A percentile compares a stretch with the other conserved stretches of the same genome.
These are phyloP conservation scores for Xylophagus ater DNA, from an alignment of 2,888 invertebrate species.

Conservation along the genomic window DNA sequence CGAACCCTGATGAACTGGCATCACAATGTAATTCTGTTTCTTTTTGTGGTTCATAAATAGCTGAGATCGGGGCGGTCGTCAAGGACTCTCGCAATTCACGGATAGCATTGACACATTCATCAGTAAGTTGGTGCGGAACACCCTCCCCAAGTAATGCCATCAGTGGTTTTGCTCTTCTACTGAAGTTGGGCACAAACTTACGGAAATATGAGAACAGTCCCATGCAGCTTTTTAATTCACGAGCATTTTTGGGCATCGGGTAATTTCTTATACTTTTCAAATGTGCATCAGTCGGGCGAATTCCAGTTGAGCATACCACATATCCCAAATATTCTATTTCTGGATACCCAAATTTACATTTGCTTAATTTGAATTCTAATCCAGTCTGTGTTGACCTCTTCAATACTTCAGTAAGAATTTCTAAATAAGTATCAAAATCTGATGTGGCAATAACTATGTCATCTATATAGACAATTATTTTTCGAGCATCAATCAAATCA, in stretches of 20 bases:
- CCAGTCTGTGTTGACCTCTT: conserved; percentile 4
- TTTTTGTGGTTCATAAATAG: conserved; percentile 20
- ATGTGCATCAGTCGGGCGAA: conserved; percentile 8
- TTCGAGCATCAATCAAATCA: conserved; percentile 7
- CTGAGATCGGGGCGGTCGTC: conserved; percentile 20
- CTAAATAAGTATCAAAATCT: conserved; percentile 10
- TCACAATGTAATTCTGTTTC: conserved; percentile 25
- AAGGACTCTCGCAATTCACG: neutral
- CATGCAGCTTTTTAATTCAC: conserved; percentile 11
- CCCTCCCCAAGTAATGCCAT: too few relatives aligned
- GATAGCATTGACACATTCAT: too few relatives aligned
- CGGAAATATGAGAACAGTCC: conserved; percentile 1
- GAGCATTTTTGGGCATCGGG: conserved; percentile 12
- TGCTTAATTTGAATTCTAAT: conserved; percentile 10
- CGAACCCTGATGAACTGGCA: conserved; percentile 22
- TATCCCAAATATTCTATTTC: conserved; percentile 14
- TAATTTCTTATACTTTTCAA: conserved; percentile 10
- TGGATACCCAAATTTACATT: conserved; percentile 10
- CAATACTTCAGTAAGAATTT: conserved; percentile 10
- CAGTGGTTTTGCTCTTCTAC: too few relatives aligned
- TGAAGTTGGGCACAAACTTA: too few relatives aligned
- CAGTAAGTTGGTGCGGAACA: too few relatives aligned
- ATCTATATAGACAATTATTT: conserved; percentile 15
- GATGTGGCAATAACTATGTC: conserved; percentile 14
- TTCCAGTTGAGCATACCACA: conserved; percentile 5